phyloP scores from a whole-genome alignment of 2,113 vertebrate species.

The Regulus satrapa region DNA sequence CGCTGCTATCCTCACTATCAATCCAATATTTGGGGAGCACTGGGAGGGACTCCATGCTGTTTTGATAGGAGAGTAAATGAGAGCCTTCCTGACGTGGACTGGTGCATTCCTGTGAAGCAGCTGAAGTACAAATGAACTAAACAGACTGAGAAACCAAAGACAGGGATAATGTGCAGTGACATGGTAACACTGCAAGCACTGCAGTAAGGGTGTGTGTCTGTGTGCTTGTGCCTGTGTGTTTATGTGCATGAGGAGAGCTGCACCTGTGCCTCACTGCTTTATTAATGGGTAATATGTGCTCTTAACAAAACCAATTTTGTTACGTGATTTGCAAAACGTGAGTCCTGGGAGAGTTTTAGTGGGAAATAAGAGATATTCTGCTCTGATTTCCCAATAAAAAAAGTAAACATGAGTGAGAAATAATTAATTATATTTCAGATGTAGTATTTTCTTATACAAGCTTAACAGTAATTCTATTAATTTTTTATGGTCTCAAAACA shows the following conservation, averaged over 20 bases:
- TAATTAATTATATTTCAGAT: neutral
- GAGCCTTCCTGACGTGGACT: neutral
- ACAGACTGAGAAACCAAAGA: neutral
- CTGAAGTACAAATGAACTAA: neutral
- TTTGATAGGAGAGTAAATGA: neutral
- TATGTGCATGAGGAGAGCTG: neutral
- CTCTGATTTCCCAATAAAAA: neutral
- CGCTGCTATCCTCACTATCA: neutral
- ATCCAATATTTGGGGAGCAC: neutral
- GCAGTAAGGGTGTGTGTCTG: neutral
- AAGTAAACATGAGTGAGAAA: neutral
- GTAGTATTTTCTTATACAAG: neutral
- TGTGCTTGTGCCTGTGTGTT: neutral
- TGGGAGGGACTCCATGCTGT: neutral
- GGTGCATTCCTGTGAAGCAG: neutral
- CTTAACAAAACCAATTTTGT: neutral
- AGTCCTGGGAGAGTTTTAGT: neutral
- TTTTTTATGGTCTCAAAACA: neutral
- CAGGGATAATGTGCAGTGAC: neutral
- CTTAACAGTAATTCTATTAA: neutral
- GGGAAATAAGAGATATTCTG: neutral
- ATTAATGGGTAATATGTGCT: neutral
- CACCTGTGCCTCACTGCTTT: neutral
- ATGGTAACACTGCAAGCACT: neutral
- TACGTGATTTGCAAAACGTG: rapidly evolving